Evolutionary conservation across 2,888 invertebrate genomes (phyloP), one percentile per base, ranked within the genome.

Genomic region (Troglohyphantes excavatus): DNA sequence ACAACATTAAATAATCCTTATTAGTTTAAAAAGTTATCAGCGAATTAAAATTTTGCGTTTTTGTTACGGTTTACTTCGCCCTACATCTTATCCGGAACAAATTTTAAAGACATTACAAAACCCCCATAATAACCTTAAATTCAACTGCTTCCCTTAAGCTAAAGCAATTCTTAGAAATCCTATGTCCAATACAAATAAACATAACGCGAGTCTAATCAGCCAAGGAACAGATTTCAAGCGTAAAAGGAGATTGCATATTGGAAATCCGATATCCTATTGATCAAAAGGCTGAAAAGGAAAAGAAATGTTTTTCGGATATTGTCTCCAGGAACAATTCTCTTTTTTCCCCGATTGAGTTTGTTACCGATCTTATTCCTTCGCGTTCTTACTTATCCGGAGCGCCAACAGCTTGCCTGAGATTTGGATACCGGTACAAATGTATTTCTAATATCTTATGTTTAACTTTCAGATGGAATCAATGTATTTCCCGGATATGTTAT

Each of bases 211-310:
- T n/a, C 29, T 33, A 29, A 61, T 29, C 29, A 27, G 27, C 17
- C 59, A n/a, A 27, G 53, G 17, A 75, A 19, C 75, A 75, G 75
- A 75, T 75, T 75, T 61, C 19, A 59, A 75, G 61, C 61, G 21
- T 19, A 19, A 53, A n/a, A 59, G 33, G 1, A 61, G 19, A 33
- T 33, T 68, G 72, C 46, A 17, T 27, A 61, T 19, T 9, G 59
- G 75, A 61, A 61, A 75, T 59, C 75, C 59, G 21, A 75, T 75
- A 75, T 27, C 53, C 21, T 21, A 61, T 75, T 61, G 75, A 75
- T 75, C 75, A 61, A 21, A n/a, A 13, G 9, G 19, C 29, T 2
- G n/a, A 59, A n/a, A n/a, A 53, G 73, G 53, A 59, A 29, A 46
- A 43, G n/a, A 43, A 53, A 75, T 75, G 53, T 75, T 61, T 21